These are phyloP conservation scores for Dolichomitus sp. DNA, from an alignment of 2,888 invertebrate genomes.

Conservation along the genomic window DNA sequence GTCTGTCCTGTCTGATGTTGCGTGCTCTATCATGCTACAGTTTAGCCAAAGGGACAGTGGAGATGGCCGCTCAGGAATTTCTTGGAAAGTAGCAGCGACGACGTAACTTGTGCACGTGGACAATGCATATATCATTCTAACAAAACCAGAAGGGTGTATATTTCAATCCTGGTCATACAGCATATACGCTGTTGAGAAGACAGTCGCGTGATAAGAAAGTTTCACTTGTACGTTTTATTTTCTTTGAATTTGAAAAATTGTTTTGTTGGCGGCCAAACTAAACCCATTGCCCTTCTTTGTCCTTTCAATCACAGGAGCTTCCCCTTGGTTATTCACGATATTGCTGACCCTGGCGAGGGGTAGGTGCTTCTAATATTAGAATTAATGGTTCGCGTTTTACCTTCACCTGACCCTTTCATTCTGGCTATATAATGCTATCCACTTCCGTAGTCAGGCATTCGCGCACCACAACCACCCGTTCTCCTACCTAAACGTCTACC, in stretches of 20 bases:
- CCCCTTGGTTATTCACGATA: conserved; percentile 5
- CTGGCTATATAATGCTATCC: not conserved
- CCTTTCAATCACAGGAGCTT: not conserved
- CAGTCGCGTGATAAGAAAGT: not conserved
- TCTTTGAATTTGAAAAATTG: not conserved
- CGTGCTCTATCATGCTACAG: conserved; percentile 33
- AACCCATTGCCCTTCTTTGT: not conserved
- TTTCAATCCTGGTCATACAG: not conserved
- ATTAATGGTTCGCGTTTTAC: conserved; percentile 8
- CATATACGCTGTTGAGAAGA: not conserved
- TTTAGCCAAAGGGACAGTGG: conserved; percentile 6
- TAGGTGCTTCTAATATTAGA: conserved; percentile 6
- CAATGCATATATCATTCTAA: not conserved
- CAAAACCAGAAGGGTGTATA: not conserved
- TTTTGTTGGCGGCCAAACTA: not conserved
- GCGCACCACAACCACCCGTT: not conserved
- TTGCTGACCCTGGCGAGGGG: not conserved
- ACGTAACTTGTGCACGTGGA: not conserved
- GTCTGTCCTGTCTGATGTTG: conserved; percentile 19
- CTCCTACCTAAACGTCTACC: not conserved
- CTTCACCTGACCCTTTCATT: not conserved
- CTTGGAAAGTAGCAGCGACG: not conserved
- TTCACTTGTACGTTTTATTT: not conserved
- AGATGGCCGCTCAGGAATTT: conserved; percentile 13
- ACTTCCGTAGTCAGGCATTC: conserved; percentile 13